Conservation (phyloP, 2,113 vertebrate species). For the Edolisoma coerulescens region DNA sequence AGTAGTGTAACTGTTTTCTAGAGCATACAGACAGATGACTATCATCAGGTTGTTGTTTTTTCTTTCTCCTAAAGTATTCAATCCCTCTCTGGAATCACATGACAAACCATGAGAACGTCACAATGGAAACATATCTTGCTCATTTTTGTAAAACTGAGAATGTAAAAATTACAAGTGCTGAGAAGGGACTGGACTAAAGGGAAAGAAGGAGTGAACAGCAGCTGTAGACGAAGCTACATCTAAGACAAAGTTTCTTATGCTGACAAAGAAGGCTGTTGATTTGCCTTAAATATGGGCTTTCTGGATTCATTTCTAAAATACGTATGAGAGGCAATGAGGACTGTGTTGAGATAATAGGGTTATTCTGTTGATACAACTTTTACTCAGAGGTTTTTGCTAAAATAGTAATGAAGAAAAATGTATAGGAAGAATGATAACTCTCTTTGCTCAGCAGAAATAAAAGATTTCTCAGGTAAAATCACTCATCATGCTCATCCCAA, state of each 20-base stretch:
- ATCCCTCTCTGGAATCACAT: background rate
- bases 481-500: background rate
- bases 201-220: background rate
- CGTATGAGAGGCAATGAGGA: background rate
- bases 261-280: background rate
- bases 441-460: background rate
- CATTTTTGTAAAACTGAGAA: background rate
- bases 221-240: background rate
- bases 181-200: background rate
- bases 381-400: background rate
- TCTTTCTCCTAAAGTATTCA: background rate
- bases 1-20: background rate
- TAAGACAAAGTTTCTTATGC: background rate
- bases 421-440: background rate
- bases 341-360: background rate
- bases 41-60: no score
- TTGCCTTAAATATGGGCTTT: background rate
- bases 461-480: background rate
- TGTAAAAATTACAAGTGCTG: background rate
- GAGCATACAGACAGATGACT: background rate
- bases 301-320: background rate
- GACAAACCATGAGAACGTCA: background rate
- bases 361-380: background rate
- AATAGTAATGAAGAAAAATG: background rate
- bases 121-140: background rate